Conservation (phyloP, 92 coral and sea anemone species). For the Montipora capitata region DNA sequence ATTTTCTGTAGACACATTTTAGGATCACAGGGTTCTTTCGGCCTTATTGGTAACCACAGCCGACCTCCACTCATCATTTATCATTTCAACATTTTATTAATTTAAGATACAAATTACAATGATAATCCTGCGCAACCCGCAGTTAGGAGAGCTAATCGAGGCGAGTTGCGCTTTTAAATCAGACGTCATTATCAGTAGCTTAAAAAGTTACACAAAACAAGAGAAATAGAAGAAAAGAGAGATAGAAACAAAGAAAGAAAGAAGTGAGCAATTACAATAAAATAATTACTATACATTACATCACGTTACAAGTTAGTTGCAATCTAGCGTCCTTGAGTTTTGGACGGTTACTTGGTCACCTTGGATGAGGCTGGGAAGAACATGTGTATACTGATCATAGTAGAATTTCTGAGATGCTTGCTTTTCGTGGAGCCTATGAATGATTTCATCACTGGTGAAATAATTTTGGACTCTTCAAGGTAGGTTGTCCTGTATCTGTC, state of each 20-base stretch:
- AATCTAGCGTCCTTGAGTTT: slow-evolving; percentile 44
- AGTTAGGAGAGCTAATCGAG: too few species aligned
- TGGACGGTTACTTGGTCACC: slow-evolving; percentile 44
- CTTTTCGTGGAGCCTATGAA: slow-evolving; percentile 38
- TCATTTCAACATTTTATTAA: too few species aligned
- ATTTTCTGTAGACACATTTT: not conserved
- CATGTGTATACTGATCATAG: slow-evolving; percentile 40
- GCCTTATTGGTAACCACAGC: not conserved
- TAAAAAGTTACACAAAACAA: too few species aligned
- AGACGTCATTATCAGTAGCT: too few species aligned
- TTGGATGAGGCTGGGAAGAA: slow-evolving; percentile 49
- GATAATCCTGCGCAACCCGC: too few species aligned
- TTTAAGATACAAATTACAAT: too few species aligned
- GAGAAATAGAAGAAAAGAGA: too few species aligned
- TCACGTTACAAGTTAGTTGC: too few species aligned
- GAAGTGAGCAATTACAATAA: too few species aligned
- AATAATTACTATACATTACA: too few species aligned
- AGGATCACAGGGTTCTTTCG: not conserved
- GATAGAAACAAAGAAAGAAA: too few species aligned
- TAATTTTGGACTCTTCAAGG: not conserved
- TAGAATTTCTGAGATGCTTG: slow-evolving; percentile 56
- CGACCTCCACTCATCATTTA: not conserved
- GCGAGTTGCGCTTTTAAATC: too few species aligned
- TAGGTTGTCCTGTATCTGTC: slow-evolving; percentile 6
- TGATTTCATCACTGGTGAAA: slow-evolving; percentile 37